Evolutionary conservation across 1,140 invertebrate species (phyloP), one percentile per base, ranked within the genome.

Genomic region (Bilobella aurantiaca): DNA sequence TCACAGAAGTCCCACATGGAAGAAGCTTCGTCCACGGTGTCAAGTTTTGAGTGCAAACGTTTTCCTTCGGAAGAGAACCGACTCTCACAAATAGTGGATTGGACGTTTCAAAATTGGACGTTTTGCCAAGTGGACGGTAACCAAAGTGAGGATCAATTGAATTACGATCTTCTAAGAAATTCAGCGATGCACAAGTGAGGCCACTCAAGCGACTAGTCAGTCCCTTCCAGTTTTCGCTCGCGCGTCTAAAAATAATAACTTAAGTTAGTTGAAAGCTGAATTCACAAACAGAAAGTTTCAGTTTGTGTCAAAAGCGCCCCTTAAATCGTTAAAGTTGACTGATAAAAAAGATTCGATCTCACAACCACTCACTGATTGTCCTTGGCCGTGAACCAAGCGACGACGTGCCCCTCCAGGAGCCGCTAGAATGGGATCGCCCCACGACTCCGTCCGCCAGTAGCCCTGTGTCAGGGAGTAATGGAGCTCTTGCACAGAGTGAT

Each of bases 31-130:
- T 96, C 87, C 94, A 98, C 2, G 96, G 96, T 31, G 96, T 98
- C 70, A 99, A 81, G 81, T 99, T 99, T 82, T 98, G 95, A 23
- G 96, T 98, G 75, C 96, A 99, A 8, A 97, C 91, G 74, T 94
- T 91, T 84, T 99, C 96, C 66, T 89, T 81, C 0, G 96, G 93
- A 63, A 99, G 77, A 46, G 88, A 86, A 1, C 93, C 85, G 81
- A 97, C 97, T 69, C 90, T 81, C 46, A 91, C 76, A 70, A 80
- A 80, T 1, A 69, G n/a, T 37, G 68, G 29, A 16, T 63, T 53
- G 66, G 81, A 82, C 68, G 81, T 82, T 73, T 83, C 82, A 18
- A 77, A 69, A 71, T 77, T 75, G 29, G 75, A 74, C 63, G 71
- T 65, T 69, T 81, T 76, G 58, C 91, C 89, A 49, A 80, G 80